These are phyloP conservation scores for Scartelaos histophorus DNA, from an alignment of 2,113 vertebrate genomes.

Conservation along the genomic window DNA sequence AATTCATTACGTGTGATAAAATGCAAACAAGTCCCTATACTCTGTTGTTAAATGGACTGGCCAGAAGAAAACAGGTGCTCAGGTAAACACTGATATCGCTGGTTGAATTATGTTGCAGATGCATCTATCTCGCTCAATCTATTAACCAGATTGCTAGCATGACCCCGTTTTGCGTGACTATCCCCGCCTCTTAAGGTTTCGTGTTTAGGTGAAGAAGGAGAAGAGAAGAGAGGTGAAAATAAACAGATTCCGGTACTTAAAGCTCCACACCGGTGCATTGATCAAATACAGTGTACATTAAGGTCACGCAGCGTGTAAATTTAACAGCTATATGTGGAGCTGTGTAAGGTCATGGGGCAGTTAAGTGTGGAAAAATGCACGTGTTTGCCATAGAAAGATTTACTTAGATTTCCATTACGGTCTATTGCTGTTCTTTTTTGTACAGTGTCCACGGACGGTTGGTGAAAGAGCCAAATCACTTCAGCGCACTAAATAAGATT, in stretches of 20 bases:
- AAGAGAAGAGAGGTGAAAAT: conserved; percentile 38
- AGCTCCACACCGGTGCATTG: conserved; percentile 42
- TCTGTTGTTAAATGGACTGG: conserved; percentile 56
- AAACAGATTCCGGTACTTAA: conserved; percentile 38
- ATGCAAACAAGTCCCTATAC: conserved; percentile 63
- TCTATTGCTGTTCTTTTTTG: not conserved
- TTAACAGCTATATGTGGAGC: conserved; percentile 25
- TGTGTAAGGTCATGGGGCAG: conserved; percentile 5
- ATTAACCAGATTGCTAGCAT: conserved; percentile 50
- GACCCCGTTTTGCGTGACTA: conserved; percentile 44
- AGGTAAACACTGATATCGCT: conserved; percentile 71
- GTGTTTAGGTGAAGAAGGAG: conserved; percentile 15
- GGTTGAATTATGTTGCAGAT: conserved; percentile 70
- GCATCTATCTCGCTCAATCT: conserved; percentile 64
- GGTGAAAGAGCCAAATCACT: not conserved
- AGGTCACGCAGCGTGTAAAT: conserved; percentile 33
- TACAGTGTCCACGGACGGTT: not conserved
- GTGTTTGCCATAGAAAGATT: conserved; percentile 3
- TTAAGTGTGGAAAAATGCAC: not conserved
- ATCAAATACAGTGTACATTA: conserved; percentile 56
- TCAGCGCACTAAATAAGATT: not conserved
- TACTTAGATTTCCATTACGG: not conserved
- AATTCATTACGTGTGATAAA: conserved; percentile 74
- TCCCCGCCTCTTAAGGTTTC: conserved; percentile 24
- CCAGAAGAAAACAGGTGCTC: conserved; percentile 65